Evolutionary conservation across 2,113 vertebrate genomes (phyloP).

Genomic region (Calyptommatus sinebrachiatus): DNA sequence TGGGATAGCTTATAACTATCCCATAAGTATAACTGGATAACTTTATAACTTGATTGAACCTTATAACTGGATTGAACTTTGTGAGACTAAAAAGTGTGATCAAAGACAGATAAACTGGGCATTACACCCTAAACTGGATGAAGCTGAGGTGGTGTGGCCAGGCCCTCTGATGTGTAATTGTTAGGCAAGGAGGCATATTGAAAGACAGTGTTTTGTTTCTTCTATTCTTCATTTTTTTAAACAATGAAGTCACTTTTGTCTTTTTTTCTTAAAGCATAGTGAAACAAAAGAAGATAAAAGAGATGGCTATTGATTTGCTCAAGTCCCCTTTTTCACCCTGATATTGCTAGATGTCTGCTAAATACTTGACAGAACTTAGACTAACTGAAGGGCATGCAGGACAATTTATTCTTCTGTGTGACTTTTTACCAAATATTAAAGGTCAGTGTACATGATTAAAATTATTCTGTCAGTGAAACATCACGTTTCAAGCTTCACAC

Average conservation of each 20-base stretch:
- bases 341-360: not conserved
- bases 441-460: constrained; percentile 38
- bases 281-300: constrained; percentile 2
- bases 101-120: no score
- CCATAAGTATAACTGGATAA: no score
- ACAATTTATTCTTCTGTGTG: not conserved
- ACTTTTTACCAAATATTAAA: constrained; percentile 32
- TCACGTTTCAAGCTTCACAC: constrained; percentile 40
- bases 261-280: constrained; percentile 25
- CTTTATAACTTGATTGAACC: no score
- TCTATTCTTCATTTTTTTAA: constrained; percentile 19
- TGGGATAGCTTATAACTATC: no score
- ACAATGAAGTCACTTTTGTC: not conserved
- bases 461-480: constrained; percentile 16
- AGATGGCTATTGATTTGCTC: constrained; percentile 23
- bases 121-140: no score
- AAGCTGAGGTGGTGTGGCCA: not conserved
- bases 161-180: not conserved
- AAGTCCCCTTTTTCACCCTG: not conserved
- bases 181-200: constrained; percentile 30
- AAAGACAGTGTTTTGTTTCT: constrained; percentile 6
- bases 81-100: no score
- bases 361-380: not conserved
- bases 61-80: no score
- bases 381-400: constrained; percentile 4